phyloP scores from a whole-genome alignment of 1,140 invertebrate genomes.

The Bombus vancouverensis region DNA sequence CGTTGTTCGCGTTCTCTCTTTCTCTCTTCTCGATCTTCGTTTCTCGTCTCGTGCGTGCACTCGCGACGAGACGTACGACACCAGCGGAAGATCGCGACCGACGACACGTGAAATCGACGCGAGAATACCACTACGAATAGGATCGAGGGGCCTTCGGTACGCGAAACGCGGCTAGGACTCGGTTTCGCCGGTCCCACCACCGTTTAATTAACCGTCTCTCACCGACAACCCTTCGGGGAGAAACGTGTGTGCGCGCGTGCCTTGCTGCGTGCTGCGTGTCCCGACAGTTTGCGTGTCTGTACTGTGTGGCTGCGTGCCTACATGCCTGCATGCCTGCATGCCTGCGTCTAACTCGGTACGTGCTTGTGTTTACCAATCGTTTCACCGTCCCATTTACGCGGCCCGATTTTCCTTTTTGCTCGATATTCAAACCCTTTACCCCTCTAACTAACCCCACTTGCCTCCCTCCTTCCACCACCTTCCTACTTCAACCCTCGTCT shows the following conservation, averaged over 20 bases:
- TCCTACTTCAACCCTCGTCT: background rate
- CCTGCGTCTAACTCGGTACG: constrained; percentile 14
- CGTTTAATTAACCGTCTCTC: constrained; percentile 21
- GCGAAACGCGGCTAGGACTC: constrained; percentile 13
- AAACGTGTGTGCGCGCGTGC: constrained; percentile 30
- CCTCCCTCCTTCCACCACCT: too few relatives aligned
- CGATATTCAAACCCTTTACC: constrained; percentile 17
- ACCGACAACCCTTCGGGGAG: background rate
- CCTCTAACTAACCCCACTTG: background rate
- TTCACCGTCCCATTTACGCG: constrained; percentile 39
- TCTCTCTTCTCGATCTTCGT: background rate
- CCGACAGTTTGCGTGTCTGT: constrained; percentile 4
- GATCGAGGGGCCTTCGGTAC: background rate
- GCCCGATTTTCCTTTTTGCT: constrained; percentile 36
- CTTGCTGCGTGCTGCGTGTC: constrained; percentile 8
- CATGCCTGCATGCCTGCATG: constrained; percentile 24
- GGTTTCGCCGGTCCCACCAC: constrained; percentile 10
- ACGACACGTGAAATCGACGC: constrained; percentile 40
- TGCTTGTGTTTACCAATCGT: constrained; percentile 39
- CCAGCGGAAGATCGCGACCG: background rate
- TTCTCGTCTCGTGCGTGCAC: background rate
- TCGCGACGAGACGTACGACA: background rate
- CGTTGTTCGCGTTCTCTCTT: constrained; percentile 2
- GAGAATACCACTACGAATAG: background rate
- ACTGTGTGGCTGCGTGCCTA: background rate